Percentiles rank a stretch among this genome's conserved stretches.
phyloP scores from a whole-genome alignment of 2,113 vertebrate species.

The Leptobrachium leishanense region DNA sequence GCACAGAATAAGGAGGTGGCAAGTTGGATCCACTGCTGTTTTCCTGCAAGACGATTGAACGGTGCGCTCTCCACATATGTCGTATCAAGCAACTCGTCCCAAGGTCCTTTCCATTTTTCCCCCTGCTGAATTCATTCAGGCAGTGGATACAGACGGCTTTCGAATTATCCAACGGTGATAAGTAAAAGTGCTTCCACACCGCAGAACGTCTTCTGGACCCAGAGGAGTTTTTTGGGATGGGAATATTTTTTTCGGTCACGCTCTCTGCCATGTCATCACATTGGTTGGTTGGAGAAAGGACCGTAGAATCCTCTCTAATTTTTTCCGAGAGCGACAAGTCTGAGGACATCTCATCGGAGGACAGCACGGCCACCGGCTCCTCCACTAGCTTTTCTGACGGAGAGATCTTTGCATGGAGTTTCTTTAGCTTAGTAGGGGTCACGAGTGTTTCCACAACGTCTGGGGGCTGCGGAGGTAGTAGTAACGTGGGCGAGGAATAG shows the following conservation, averaged over 20 bases:
- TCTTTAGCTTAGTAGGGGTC: slow-evolving; percentile 77
- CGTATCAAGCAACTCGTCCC: slow-evolving; percentile 95
- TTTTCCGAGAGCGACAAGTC: slow-evolving; percentile 75
- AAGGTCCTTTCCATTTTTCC: slow-evolving; percentile 95
- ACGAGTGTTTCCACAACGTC: slow-evolving; percentile 62
- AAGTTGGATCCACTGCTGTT: slow-evolving; percentile 83
- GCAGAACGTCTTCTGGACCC: slow-evolving; percentile 89
- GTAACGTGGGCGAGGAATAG: slow-evolving; percentile 61
- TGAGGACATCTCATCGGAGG: slow-evolving; percentile 78
- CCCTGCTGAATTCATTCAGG: slow-evolving; percentile 95
- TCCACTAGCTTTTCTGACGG: slow-evolving; percentile 74
- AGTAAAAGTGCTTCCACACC: slow-evolving; percentile 97
- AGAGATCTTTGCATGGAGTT: slow-evolving; percentile 75
- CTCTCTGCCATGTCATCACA: slow-evolving; percentile 75
- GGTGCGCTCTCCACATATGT: slow-evolving; percentile 96
- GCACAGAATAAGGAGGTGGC: slow-evolving; percentile 80
- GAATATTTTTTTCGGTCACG: slow-evolving; percentile 67
- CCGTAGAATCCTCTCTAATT: slow-evolving; percentile 64
- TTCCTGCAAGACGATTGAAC: slow-evolving; percentile 93
- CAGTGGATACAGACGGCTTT: slow-evolving; percentile 98
- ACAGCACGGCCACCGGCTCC: slow-evolving; percentile 64
- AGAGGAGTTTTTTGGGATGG: slow-evolving; percentile 75
- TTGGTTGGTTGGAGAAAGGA: slow-evolving; percentile 66
- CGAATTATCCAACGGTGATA: slow-evolving; percentile 89
- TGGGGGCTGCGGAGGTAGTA: slow-evolving; percentile 63